A percentile compares a stretch with the other conserved stretches of the same genome.
These are phyloP conservation scores for Martes flavigula DNA, from an alignment of 2,797 vertebrate genomes.

Conservation along the genomic window DNA sequence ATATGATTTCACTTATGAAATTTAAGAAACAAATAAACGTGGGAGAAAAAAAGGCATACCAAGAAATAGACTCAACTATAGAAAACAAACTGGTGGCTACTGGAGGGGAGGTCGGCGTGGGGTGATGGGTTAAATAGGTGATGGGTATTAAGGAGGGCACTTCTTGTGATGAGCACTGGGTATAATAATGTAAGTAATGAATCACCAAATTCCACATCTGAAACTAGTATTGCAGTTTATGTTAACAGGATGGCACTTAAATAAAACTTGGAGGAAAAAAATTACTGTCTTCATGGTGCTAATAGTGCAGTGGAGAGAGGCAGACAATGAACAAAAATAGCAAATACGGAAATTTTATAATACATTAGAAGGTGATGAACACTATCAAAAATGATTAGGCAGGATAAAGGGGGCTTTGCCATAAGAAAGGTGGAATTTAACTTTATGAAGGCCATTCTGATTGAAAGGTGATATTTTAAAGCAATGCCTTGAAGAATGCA, in stretches of 20 bases:
- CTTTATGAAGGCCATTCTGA: background rate
- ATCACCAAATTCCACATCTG: background rate
- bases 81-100: background rate
- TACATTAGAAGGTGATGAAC: background rate
- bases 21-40: background rate
- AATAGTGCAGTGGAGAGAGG: background rate
- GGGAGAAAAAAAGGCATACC: background rate
- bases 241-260: background rate
- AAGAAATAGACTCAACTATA: background rate
- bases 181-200: background rate
- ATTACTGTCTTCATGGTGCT: background rate
- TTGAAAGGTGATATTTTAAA: background rate
- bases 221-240: background rate
- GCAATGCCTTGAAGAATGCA: background rate
- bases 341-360: background rate
- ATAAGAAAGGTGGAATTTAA: background rate
- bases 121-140: background rate
- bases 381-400: background rate
- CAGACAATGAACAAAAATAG: background rate
- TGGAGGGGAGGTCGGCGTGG: background rate
- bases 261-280: background rate
- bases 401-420: background rate
- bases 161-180: background rate
- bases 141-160: background rate
- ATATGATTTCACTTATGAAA: background rate